phyloP scores from a whole-genome alignment of 2,113 vertebrate genomes.

The Bos javanicus region DNA sequence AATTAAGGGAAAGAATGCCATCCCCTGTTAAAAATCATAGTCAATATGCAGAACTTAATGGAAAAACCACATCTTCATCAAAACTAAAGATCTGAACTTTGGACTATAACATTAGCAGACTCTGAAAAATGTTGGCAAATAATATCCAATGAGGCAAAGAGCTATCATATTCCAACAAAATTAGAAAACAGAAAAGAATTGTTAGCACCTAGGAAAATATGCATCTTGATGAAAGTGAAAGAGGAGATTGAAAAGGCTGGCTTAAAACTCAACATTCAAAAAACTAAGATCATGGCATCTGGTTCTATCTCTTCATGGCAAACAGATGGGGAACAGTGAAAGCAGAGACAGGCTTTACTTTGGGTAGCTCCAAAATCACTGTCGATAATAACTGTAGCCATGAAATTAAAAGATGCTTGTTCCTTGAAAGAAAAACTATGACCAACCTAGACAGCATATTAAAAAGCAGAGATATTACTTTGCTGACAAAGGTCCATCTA shows the following conservation, averaged over 20 bases:
- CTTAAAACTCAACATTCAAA: not conserved
- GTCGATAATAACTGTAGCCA: not conserved
- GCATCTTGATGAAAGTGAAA: not conserved
- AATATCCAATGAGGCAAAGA: not conserved
- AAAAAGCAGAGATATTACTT: not conserved
- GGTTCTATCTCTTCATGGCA: not conserved
- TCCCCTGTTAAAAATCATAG: not conserved
- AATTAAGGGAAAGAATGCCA: not conserved
- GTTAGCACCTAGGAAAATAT: not conserved
- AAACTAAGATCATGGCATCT: not conserved
- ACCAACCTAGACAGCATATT: not conserved
- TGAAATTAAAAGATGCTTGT: not conserved
- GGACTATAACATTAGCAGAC: not conserved
- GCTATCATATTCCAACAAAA: not conserved
- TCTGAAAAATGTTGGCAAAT: not conserved
- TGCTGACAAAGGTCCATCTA: not conserved
- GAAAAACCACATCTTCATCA: not conserved
- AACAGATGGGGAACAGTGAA: not conserved
- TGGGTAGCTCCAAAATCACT: not conserved
- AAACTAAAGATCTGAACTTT: constrained; percentile 22
- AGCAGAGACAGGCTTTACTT: not conserved
- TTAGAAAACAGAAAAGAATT: not conserved
- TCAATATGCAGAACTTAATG: not conserved
- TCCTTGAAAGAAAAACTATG: not conserved
- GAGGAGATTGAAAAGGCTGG: not conserved